Evolutionary conservation across 2,888 invertebrate genomes (phyloP).

Genomic region (Xanthostigma xanthostigma): DNA sequence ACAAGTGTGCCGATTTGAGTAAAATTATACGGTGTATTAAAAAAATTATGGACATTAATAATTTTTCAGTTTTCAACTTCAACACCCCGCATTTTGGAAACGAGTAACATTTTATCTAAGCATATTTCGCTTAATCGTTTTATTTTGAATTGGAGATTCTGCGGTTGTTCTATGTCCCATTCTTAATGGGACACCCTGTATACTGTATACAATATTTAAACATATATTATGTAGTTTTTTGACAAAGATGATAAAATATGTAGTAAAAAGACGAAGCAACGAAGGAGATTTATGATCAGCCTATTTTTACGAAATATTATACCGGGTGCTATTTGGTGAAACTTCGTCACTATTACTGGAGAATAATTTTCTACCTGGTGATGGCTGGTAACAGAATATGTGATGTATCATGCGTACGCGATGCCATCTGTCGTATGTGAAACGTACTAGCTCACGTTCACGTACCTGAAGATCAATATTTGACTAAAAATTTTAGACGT

Average conservation of each 20-base stretch:
- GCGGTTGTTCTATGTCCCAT: no score
- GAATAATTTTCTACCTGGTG: constrained; percentile 68
- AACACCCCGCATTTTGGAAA: no score
- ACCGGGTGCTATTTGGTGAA: constrained; percentile 4
- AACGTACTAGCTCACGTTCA: constrained; percentile 69
- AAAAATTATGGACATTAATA: no score
- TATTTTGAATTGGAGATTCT: no score
- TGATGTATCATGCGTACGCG: constrained; percentile 76
- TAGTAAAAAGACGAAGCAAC: constrained; percentile 15
- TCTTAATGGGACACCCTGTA: no score
- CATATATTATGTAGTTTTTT: neutral
- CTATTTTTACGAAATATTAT: neutral
- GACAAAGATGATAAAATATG: neutral
- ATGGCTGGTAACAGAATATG: constrained; percentile 77
- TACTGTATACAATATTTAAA: no score
- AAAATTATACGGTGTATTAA: no score
- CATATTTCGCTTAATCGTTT: no score
- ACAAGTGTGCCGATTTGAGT: no score
- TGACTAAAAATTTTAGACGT: no score
- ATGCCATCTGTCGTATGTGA: constrained; percentile 72
- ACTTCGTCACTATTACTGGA: constrained; percentile 33
- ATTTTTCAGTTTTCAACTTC: no score
- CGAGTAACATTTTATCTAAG: no score
- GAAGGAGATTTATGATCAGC: neutral
- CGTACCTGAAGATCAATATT: constrained; percentile 37